A percentile compares a stretch with the other conserved stretches of the same genome.
phyloP scores from a whole-genome alignment of 2,113 vertebrate species.

The Lethenteron camtschaticum region DNA sequence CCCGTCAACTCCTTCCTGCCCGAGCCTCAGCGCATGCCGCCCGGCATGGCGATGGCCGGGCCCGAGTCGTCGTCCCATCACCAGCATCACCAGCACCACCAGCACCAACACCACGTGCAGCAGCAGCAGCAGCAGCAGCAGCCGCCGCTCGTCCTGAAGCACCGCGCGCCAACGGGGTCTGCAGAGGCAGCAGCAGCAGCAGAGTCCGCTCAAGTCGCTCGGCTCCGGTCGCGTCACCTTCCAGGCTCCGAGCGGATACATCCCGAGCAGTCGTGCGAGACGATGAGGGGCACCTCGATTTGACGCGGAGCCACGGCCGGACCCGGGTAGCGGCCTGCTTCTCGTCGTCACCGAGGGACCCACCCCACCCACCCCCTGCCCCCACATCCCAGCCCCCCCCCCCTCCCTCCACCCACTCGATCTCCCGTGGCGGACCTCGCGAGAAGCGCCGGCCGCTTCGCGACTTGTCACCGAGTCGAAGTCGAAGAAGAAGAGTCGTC shows the following conservation, averaged over 20 bases:
- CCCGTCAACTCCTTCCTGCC: not conserved
- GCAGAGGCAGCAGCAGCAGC: not conserved
- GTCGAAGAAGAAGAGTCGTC: too few species aligned
- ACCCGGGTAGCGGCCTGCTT: too few species aligned
- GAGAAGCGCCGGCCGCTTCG: too few species aligned
- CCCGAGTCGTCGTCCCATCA: not conserved
- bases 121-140: not conserved
- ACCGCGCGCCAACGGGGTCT: constrained; percentile 4
- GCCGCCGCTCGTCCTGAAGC: not conserved
- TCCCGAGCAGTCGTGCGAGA: not conserved
- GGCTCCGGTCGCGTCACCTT: not conserved
- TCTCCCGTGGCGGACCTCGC: too few species aligned
- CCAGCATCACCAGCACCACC: not conserved
- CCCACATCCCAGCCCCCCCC: too few species aligned
- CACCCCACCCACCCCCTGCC: too few species aligned
- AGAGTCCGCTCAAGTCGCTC: not conserved
- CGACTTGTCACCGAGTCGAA: too few species aligned
- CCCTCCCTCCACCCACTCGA: too few species aligned
- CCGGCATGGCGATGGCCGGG: constrained; percentile 1
- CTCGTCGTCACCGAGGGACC: too few species aligned
- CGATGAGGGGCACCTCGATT: not conserved
- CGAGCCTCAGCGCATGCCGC: not conserved
- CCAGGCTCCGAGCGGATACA: constrained; percentile 1
- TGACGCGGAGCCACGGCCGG: not conserved
- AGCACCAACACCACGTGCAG: too few species aligned